Conservation (phyloP, 2,888 invertebrate species). For the Alitta virens region DNA sequence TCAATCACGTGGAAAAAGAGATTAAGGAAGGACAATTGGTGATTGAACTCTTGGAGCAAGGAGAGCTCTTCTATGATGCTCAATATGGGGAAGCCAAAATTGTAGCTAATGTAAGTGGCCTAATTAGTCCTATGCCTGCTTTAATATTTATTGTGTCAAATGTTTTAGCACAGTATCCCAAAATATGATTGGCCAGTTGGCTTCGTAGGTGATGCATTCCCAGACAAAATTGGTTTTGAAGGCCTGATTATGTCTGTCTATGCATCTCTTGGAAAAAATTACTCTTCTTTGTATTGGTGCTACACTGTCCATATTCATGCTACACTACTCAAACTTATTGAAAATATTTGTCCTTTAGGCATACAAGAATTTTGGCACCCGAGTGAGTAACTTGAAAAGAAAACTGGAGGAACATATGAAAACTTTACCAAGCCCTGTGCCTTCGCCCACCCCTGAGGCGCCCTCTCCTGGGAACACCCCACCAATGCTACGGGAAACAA, state of each 20-base stretch:
- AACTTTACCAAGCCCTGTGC: conserved; percentile 68
- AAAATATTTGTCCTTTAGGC: conserved; percentile 64
- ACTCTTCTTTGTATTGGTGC: too few relatives aligned
- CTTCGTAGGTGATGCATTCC: too few relatives aligned
- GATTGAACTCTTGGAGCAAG: conserved; percentile 69
- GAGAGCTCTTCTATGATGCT: conserved; percentile 82
- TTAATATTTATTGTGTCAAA: too few relatives aligned
- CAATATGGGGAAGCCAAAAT: conserved; percentile 93
- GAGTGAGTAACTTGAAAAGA: conserved; percentile 81
- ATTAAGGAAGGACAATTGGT: conserved; percentile 77
- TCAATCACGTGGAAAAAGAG: conserved; percentile 73
- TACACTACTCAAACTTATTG: too few relatives aligned
- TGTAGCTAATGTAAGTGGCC: conserved; percentile 87
- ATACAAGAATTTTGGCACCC: conserved; percentile 87
- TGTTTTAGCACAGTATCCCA: too few relatives aligned
- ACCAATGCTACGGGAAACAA: conserved; percentile 71
- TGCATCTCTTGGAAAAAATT: too few relatives aligned
- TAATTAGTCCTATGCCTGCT: too few relatives aligned
- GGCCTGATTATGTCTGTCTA: too few relatives aligned
- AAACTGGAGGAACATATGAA: conserved; percentile 80
- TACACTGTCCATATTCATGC: too few relatives aligned
- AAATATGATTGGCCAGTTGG: too few relatives aligned
- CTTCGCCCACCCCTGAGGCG: conserved; percentile 67
- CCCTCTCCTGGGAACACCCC: conserved; percentile 76
- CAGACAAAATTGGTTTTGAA: too few relatives aligned